A percentile compares a stretch with the other conserved stretches of the same genome.
These are phyloP conservation scores for Ornithoptera alexandrae DNA, from an alignment of 2,888 invertebrate genomes.

Conservation along the genomic window DNA sequence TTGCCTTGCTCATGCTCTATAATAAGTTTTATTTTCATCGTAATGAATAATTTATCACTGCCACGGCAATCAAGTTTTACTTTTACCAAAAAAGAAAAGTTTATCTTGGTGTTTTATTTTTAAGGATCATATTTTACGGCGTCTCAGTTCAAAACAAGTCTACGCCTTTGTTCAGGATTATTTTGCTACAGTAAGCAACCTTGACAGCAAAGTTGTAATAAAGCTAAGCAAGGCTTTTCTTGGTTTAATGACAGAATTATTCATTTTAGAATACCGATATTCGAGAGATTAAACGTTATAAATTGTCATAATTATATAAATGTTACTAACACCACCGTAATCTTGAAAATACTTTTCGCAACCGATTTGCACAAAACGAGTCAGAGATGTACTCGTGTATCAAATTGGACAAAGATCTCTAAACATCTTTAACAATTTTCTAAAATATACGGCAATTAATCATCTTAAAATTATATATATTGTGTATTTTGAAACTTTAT, in stretches of 20 bases:
- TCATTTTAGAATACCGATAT: slow-evolving; percentile 7
- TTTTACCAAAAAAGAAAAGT: slow-evolving; percentile 23
- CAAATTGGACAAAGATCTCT: too few relatives aligned
- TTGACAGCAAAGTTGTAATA: slow-evolving; percentile 24
- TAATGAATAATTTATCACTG: slow-evolving; percentile 34
- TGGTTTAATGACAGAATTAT: slow-evolving; percentile 21
- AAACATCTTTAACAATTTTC: too few relatives aligned
- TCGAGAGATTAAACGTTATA: slow-evolving; percentile 9
- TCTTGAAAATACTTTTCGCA: background rate
- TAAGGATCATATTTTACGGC: slow-evolving; percentile 25
- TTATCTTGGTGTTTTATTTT: slow-evolving; percentile 22
- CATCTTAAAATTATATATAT: too few relatives aligned
- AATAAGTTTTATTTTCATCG: slow-evolving; percentile 21
- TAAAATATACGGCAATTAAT: too few relatives aligned
- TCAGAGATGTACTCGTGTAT: background rate
- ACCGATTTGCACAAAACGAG: background rate
- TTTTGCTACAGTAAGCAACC: slow-evolving; percentile 17
- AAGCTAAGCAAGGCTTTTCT: slow-evolving; percentile 23
- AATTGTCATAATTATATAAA: slow-evolving; percentile 6
- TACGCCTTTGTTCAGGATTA: slow-evolving; percentile 21
- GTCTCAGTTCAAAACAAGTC: slow-evolving; percentile 25
- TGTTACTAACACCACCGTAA: background rate
- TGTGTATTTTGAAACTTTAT: too few relatives aligned
- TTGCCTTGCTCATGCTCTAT: background rate
- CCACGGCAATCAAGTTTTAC: slow-evolving; percentile 32